phyloP scores from a whole-genome alignment of 2,113 vertebrate species.

The Paratilapia polleni region DNA sequence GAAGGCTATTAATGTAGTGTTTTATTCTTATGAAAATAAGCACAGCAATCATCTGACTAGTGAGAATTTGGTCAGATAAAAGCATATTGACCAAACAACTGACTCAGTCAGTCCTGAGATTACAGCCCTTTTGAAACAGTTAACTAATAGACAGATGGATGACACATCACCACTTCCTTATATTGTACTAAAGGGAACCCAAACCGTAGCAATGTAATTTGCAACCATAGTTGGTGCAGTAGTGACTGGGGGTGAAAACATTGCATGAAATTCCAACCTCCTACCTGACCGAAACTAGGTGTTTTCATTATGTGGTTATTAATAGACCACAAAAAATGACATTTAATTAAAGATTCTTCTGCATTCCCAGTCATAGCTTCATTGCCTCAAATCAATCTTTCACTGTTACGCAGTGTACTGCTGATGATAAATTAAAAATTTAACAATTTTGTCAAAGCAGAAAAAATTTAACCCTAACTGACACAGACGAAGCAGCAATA shows the following conservation, averaged over 20 bases:
- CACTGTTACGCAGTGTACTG: background rate
- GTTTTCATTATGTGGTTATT: background rate
- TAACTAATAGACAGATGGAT: no score
- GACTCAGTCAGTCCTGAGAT: no score
- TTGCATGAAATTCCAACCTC: background rate
- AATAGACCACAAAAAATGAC: background rate
- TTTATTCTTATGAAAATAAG: no score
- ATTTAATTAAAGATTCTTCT: background rate
- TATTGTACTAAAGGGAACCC: no score
- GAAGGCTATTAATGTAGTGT: no score
- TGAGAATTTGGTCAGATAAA: no score
- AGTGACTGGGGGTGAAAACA: background rate
- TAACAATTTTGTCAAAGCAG: no score
- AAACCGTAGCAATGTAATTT: background rate
- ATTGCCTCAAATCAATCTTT: background rate
- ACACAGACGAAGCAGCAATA: constrained; percentile 52
- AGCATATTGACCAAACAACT: no score
- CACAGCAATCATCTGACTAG: no score
- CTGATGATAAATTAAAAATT: background rate
- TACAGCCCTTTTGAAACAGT: no score
- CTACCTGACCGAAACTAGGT: background rate
- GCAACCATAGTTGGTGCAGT: background rate
- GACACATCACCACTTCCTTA: no score
- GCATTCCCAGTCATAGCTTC: background rate
- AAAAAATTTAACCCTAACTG: background rate